Evolutionary conservation across 1,140 invertebrate species (phyloP).

Genomic region (Catajapyx aquilonaris): DNA sequence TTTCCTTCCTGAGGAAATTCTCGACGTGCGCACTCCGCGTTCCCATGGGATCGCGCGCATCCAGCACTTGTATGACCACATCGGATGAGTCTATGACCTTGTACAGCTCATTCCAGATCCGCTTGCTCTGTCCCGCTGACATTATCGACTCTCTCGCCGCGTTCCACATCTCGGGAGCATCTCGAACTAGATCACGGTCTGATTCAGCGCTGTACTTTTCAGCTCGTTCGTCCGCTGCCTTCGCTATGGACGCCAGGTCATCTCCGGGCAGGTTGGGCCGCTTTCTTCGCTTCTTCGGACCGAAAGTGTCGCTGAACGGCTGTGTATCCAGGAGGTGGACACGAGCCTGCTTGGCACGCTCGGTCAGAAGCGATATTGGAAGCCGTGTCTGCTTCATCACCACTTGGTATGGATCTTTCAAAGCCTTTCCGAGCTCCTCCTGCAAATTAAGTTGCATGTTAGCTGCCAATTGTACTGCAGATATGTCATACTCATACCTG

Average conservation of each 20-base stretch:
- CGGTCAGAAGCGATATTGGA: constrained; percentile 84
- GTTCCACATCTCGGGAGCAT: constrained; percentile 49
- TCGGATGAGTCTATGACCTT: constrained; percentile 99
- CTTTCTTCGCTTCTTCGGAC: constrained; percentile 81
- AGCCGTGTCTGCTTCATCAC: constrained; percentile 91
- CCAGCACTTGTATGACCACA: constrained; percentile 81
- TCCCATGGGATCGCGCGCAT: constrained; percentile 86
- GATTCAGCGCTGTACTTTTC: constrained; percentile 57
- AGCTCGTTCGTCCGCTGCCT: constrained; percentile 40
- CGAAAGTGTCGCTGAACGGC: constrained; percentile 84
- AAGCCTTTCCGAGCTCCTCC: constrained; percentile 77
- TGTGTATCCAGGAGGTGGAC: constrained; percentile 93
- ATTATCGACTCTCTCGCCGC: constrained; percentile 35
- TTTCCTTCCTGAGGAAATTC: constrained; percentile 71
- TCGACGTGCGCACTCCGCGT: constrained; percentile 86
- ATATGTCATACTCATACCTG: no score
- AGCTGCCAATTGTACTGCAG: no score
- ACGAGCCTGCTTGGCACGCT: constrained; percentile 70
- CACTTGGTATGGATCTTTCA: constrained; percentile 93
- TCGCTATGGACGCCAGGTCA: constrained; percentile 45
- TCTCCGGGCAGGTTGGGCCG: constrained; percentile 55
- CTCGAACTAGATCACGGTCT: constrained; percentile 59
- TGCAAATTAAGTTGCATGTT: no score
- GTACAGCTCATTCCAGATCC: constrained; percentile 99
- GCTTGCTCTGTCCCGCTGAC: constrained; percentile 79